Evolutionary conservation across 2,113 vertebrate genomes (phyloP), one percentile per base, ranked within the genome.

Genomic region (Diglossa brunneiventris): DNA sequence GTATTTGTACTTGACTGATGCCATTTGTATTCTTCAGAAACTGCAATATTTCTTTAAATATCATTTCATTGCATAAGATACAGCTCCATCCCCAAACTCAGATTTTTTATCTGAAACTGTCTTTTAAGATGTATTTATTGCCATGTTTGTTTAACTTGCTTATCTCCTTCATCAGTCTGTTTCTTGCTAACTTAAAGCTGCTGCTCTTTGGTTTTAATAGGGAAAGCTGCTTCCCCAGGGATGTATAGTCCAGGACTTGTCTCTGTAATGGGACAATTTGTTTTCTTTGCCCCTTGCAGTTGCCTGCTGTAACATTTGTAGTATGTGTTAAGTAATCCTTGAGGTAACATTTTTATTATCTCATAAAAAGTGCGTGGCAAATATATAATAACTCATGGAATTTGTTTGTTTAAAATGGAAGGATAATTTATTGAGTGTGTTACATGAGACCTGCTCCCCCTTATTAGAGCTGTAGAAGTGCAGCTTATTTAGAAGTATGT

Each of bases 311-410:
- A 98, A 97, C 97, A 97, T 98, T 98, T 98, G 98, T 98, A 98
- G 97, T 98, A 97, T 97, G 98, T 98, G 98, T 98, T 98, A 98
- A 98, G 98, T 98, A 98, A 98, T 98, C 98, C 97, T 98, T 98
- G 98, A 98, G 98, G 98, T 98, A 98, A 98, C 98, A 97, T 98
- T 98, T 98, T 98, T 98, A 98, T 98, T 98, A 97, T 98, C 98
- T 97, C 98, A 98, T 98, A 98, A 98, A 98, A 98, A 98, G 97
- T 98, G 97, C 98, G 97, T 98, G 98, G 98, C 98, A 98, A 98
- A 98, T 98, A 97, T 98, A 98, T 98, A 97, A 98, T 98, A 98
- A 98, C 98, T 98, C 98, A 97, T 96, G 97, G 98, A 98, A 98
- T 98, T 98, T 98, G 97, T 97, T 98, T 97, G 97, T 98, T 98